Evolutionary conservation across 2,888 invertebrate genomes (phyloP).

Genomic region (Nyleta sp.): DNA sequence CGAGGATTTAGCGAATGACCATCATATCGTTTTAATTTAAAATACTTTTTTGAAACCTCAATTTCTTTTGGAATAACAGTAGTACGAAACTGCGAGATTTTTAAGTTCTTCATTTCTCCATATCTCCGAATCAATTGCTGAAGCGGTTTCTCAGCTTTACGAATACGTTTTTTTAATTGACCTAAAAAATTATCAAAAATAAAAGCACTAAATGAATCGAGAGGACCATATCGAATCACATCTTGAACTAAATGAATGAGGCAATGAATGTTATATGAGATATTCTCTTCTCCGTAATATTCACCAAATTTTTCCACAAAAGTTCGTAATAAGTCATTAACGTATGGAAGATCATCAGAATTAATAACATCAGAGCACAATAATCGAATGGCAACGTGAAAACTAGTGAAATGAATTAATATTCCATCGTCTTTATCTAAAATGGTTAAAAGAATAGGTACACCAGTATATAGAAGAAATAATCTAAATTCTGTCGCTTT

Average conservation of each 20-base stretch:
- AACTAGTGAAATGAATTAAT: constrained; percentile 65
- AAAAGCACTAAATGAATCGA: constrained; percentile 29
- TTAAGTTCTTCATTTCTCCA: constrained; percentile 13
- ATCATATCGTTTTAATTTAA: constrained; percentile 1
- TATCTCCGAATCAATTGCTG: constrained; percentile 18
- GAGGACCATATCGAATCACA: background rate
- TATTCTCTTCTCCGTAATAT: constrained; percentile 21
- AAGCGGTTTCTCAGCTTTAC: constrained; percentile 2
- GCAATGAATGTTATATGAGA: constrained; percentile 8
- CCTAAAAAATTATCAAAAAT: constrained; percentile 19
- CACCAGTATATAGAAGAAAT: background rate
- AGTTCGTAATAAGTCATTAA: constrained; percentile 22
- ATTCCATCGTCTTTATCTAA: constrained; percentile 35
- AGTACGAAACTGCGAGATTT: background rate
- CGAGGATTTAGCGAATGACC: constrained; percentile 10
- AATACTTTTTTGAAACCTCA: constrained; percentile 2
- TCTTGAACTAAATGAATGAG: constrained; percentile 1
- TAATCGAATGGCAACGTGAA: constrained; percentile 62
- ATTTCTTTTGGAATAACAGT: too few species aligned
- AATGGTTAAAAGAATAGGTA: constrained; percentile 56
- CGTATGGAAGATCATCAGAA: background rate
- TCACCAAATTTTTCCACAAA: constrained; percentile 14
- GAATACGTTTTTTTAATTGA: background rate
- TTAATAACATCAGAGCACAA: constrained; percentile 2
- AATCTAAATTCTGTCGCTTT: background rate